Percentiles rank a stretch among this genome's conserved stretches.
Evolutionary conservation across 2,797 vertebrate species (phyloP).

Genomic region (Danio tinwini): DNA sequence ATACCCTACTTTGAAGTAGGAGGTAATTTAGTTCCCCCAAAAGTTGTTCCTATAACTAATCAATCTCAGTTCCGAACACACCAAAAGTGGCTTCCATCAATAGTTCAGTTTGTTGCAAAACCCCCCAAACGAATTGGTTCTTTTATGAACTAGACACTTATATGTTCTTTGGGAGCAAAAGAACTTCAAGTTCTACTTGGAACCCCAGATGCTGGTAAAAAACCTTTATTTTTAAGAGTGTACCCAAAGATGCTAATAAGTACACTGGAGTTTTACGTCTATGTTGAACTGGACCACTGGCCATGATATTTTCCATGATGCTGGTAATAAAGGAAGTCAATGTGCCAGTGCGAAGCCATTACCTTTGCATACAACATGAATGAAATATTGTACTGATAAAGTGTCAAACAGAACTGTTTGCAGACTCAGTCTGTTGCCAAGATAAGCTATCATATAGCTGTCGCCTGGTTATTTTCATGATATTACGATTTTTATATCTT

Average conservation of each 20-base stretch:
- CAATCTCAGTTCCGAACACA: too few relatives aligned
- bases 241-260: background rate
- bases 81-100: too few relatives aligned
- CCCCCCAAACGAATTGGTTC: too few relatives aligned
- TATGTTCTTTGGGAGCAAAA: too few relatives aligned
- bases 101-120: too few relatives aligned
- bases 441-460: slow-evolving; percentile 46
- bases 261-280: slow-evolving; percentile 9
- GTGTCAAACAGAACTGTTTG: slow-evolving; percentile 16
- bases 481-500: slow-evolving; percentile 10
- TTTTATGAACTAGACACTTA: too few relatives aligned
- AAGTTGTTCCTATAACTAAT: too few relatives aligned
- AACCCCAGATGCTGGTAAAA: too few relatives aligned
- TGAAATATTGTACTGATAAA: slow-evolving; percentile 34
- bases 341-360: background rate
- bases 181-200: too few relatives aligned
- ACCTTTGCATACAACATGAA: slow-evolving; percentile 20
- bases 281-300: background rate
- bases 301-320: background rate
- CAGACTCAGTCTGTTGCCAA: slow-evolving; percentile 28
- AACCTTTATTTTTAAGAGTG: background rate
- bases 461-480: slow-evolving; percentile 26
- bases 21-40: too few relatives aligned
- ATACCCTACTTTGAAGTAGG: too few relatives aligned
- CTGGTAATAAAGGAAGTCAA: slow-evolving; percentile 13